Evolutionary conservation across 2,888 invertebrate species (phyloP), one percentile per base, ranked within the genome.

Genomic region (Hymenopus coronatus): DNA sequence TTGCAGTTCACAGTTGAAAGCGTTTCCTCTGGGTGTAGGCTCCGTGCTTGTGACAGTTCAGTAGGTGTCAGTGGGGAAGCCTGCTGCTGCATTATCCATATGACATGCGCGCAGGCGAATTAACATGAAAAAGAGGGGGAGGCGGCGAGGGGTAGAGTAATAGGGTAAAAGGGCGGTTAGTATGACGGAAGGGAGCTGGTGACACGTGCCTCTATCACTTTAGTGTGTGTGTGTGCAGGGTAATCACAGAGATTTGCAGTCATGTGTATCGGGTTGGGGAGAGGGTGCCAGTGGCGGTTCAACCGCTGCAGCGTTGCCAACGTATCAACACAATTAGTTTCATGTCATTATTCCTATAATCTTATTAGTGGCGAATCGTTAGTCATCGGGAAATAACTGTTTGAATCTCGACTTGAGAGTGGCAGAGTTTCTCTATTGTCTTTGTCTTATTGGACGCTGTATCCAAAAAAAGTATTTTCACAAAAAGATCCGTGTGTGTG

Each of bases 171-270:
- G 82, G 87, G 82, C 28, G 86, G 86, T 86, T 86, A 28, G 46
- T 86, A 86, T 9, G 54, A 46, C n/a, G 54, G 54, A 70, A 70
- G 54, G 54, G 54, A 70, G 20, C 20, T 70, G 54, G 54, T 85
- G 82, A 87, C 87, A 87, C 86, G 86, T 86, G 86, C 28, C 86
- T 86, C 87, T 82, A 87, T 87, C 87, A 87, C 87, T 87, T 87
- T 82, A 87, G 87, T 54, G 14, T n/a, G 33, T 27, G 87, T 82
- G 82, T 85, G 85, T 85, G 85, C 25, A 70, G n/a, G 87, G 87
- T 87, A 87, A 87, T 87, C 82, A 87, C 87, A 27, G 82, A 87
- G 87, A 87, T 87, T 87, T 87, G 87, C 30, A 82, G 87, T 9
- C 87, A 33, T 33, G 33, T 70, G 54, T 33, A 33, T 82, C 82